Evolutionary conservation across 1,140 invertebrate genomes (phyloP).

Genomic region (Diabrotica undecimpunctata): DNA sequence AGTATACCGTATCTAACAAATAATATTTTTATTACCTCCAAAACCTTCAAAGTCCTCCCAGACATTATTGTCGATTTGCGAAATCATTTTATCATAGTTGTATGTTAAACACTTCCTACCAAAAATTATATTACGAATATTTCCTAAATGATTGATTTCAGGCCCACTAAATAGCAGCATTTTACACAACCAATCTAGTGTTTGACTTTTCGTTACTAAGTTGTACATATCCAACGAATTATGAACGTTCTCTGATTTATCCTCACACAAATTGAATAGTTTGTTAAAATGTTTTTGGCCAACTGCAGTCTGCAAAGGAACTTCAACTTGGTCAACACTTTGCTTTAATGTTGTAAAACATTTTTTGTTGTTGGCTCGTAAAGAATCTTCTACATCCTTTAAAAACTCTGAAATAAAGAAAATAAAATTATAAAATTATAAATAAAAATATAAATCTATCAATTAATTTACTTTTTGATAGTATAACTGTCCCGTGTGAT

Average conservation of each 20-base stretch:
- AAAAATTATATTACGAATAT: slow-evolving; percentile 65
- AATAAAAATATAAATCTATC: no score
- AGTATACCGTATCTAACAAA: no score
- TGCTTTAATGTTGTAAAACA: slow-evolving; percentile 63
- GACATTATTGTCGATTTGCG: slow-evolving; percentile 63
- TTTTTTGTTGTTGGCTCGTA: slow-evolving; percentile 57
- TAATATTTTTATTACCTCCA: slow-evolving; percentile 53
- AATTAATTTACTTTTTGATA: no score
- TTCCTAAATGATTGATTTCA: slow-evolving; percentile 66
- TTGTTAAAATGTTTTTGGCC: slow-evolving; percentile 62
- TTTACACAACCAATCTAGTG: slow-evolving; percentile 73
- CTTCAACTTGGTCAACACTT: slow-evolving; percentile 63
- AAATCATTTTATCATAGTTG: slow-evolving; percentile 75
- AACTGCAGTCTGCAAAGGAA: slow-evolving; percentile 57
- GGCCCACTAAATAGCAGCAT: slow-evolving; percentile 69
- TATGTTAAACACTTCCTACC: slow-evolving; percentile 80
- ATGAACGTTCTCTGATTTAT: slow-evolving; percentile 61
- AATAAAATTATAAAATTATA: no score
- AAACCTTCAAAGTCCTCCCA: slow-evolving; percentile 62
- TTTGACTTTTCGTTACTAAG: slow-evolving; percentile 75
- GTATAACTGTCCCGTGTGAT: no score
- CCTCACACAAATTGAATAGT: slow-evolving; percentile 74
- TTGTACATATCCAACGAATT: slow-evolving; percentile 72
- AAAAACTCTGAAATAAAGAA: slow-evolving; percentile 64
- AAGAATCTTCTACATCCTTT: slow-evolving; percentile 65